Conservation (phyloP, 2,888 invertebrate species). For the Mesopsocus fuscifrons region DNA sequence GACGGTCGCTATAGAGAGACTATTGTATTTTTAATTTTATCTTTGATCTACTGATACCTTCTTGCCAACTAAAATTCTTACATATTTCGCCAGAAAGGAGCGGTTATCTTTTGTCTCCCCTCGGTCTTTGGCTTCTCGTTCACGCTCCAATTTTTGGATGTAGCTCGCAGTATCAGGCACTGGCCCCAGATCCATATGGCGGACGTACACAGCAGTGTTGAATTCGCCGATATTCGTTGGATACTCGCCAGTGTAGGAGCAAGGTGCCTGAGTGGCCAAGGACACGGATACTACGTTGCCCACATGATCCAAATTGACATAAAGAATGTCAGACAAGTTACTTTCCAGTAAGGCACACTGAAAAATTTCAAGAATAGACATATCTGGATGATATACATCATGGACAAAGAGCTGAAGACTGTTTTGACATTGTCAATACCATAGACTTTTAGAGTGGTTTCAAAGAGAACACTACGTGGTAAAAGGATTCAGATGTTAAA, state of each 20-base stretch:
- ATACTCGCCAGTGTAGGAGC: conserved; percentile 27
- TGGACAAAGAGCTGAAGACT: too few species aligned
- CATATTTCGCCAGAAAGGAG: conserved; percentile 95
- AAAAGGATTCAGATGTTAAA: too few species aligned
- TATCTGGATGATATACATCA: too few species aligned
- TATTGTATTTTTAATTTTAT: too few species aligned
- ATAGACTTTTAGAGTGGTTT: too few species aligned
- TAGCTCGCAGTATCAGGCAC: conserved; percentile 89
- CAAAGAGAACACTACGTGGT: too few species aligned
- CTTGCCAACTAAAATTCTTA: too few species aligned
- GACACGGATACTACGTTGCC: conserved; percentile 59
- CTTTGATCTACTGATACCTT: too few species aligned
- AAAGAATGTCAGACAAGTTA: conserved; percentile 56
- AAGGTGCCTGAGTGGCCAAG: conserved; percentile 30
- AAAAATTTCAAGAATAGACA: too few species aligned
- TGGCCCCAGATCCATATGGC: conserved; percentile 65
- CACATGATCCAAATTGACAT: conserved; percentile 57
- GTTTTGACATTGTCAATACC: too few species aligned
- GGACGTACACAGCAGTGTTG: conserved; percentile 58
- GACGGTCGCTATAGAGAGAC: too few species aligned
- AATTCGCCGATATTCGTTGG: conserved; percentile 32
- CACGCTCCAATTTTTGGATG: conserved; percentile 81
- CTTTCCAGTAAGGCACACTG: conserved; percentile 57
- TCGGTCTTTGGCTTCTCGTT: conserved; percentile 72
- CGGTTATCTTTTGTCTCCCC: conserved; percentile 85